Conservation (phyloP, 2,113 vertebrate genomes). For the Chascanopsetta lugubris region DNA sequence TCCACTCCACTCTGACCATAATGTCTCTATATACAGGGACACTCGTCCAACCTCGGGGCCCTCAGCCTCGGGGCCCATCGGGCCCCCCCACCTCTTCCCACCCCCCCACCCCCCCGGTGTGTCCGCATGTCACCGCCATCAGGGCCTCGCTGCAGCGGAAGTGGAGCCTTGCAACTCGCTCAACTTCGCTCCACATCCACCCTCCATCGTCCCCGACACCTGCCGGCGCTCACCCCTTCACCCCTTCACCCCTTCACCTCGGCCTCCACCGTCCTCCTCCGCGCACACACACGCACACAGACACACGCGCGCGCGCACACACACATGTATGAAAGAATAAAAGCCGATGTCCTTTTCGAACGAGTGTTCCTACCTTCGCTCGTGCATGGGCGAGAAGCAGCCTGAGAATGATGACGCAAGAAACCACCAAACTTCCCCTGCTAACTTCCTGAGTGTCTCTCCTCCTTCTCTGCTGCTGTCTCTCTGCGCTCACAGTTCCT, state of each 20-base stretch:
- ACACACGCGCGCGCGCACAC: too few relatives aligned
- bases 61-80: background rate
- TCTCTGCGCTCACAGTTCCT: slow-evolving; percentile 57
- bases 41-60: background rate
- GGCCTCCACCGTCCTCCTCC: background rate
- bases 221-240: slow-evolving; percentile 56
- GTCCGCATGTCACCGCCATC: slow-evolving; percentile 51
- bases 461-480: slow-evolving; percentile 66
- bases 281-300: too few relatives aligned
- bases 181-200: slow-evolving; percentile 30
- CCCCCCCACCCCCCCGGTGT: too few relatives aligned
- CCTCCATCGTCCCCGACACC: slow-evolving; percentile 45
- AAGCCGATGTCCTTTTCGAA: too few relatives aligned
- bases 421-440: slow-evolving; percentile 85
- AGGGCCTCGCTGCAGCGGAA: slow-evolving; percentile 65
- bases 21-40: background rate
- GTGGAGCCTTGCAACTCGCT: slow-evolving; percentile 46
- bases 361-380: slow-evolving; percentile 78
- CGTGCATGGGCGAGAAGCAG: slow-evolving; percentile 75
- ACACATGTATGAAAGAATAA: too few relatives aligned
- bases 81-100: background rate
- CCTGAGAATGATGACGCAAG: slow-evolving; percentile 80
- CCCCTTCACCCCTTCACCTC: background rate
- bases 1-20: slow-evolving; percentile 14
- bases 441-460: slow-evolving; percentile 82